These are phyloP conservation scores for Heterodera schachtii DNA, from an alignment of 1,140 invertebrate genomes.

Conservation along the genomic window DNA sequence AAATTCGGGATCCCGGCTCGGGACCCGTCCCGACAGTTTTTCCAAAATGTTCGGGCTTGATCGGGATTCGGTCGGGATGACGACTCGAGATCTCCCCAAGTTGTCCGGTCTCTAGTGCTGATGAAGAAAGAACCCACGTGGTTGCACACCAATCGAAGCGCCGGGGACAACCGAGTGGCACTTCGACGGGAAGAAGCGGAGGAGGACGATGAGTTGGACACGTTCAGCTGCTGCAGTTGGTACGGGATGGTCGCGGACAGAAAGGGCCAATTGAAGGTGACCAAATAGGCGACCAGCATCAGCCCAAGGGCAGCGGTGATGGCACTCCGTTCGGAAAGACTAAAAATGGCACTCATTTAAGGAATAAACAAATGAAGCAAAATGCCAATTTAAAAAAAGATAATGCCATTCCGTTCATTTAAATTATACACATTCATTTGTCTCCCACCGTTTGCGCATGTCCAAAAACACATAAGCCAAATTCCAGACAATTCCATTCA, in stretches of 20 bases:
- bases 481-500: constrained; percentile 52
- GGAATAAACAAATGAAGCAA: neutral
- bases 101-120: too few species aligned
- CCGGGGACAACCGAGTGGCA: constrained; percentile 42
- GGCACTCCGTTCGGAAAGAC: constrained; percentile 43
- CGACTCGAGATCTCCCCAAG: too few species aligned
- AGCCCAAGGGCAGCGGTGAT: constrained; percentile 9
- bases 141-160: constrained; percentile 46
- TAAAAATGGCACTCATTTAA: constrained; percentile 14
- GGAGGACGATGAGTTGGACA: neutral
- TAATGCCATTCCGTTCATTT: constrained; percentile 35
- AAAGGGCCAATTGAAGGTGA: constrained; percentile 58
- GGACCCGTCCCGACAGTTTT: too few species aligned
- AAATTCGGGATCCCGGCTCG: too few species aligned
- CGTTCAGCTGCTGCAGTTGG: constrained; percentile 3
- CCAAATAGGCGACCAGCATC: constrained; percentile 40
- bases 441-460: constrained; percentile 44
- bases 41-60: too few species aligned
- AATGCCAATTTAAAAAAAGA: too few species aligned
- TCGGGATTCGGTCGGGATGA: too few species aligned
- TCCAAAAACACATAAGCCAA: constrained; percentile 53
- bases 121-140: constrained; percentile 8
- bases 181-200: neutral
- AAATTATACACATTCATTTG: constrained; percentile 39
- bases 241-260: constrained; percentile 45